Base-by-base conservation (phyloP, 2,888 invertebrate species). In the Agriotes lineatus region DNA sequence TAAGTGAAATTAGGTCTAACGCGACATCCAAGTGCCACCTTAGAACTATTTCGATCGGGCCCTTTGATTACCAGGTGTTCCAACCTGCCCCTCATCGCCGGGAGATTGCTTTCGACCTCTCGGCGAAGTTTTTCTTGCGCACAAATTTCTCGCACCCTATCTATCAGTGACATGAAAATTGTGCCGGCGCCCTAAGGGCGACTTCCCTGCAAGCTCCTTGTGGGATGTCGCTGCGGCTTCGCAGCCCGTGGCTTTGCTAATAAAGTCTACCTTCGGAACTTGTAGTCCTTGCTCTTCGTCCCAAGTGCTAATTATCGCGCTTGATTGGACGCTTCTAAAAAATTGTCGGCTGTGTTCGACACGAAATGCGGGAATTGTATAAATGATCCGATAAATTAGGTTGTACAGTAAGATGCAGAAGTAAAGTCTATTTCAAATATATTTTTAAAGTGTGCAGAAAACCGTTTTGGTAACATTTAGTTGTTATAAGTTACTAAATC, bases 61-160 rank as follows among this genome's bases (percentile, higher is more conserved):
- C 48, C n/a, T 48, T 48, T 48, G 48, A 48, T 48, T 48, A 48
- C 48, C 22, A 16, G 45, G 45, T 45, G 45, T 16, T 6, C 22
- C 9, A 12, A 48, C n/a, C 48, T 25, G 22, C 48, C 48, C 22
- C 48, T 48, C 48, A 48, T 48, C 48, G 48, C 20, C 25, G 22
- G 22, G 48, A 48, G 48, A 48, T 48, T 48, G 48, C 48, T 48
- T 48, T 48, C 48, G 48, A 48, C 48, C 48, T 48, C 19, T 48
- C 22, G 12, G 19, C 48, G 4, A 22, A 48, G 48, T 48, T 48
- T 48, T 48, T 48, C 48, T 48, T 48, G 12, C 48, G 25, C 48
- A 48, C 48, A 48, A 48, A 48, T 48, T 48, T 48, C 48, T 48
- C 48, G 20, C 48, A 48, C 48, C 48, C 48, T 48, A 48, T 48